These are phyloP conservation scores for Microchirus variegatus DNA, from an alignment of 2,797 vertebrate genomes.

Conservation along the genomic window DNA sequence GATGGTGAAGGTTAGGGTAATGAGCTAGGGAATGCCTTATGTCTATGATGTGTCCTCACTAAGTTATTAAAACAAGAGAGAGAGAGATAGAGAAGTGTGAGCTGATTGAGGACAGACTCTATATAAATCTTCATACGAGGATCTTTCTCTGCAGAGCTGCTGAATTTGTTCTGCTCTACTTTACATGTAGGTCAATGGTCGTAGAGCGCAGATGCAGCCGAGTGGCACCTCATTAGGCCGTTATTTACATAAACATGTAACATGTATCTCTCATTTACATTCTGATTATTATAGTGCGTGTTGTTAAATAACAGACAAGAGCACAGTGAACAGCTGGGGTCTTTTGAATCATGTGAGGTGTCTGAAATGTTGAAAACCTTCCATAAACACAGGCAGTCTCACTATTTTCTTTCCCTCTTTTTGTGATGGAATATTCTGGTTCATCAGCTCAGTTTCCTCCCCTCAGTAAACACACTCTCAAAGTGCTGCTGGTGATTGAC, in stretches of 20 bases:
- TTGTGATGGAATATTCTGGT: too few relatives aligned
- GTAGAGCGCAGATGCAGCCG: constrained; percentile 54
- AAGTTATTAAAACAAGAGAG: too few relatives aligned
- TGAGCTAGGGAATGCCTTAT: too few relatives aligned
- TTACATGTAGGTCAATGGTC: constrained; percentile 74
- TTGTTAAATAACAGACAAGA: neutral
- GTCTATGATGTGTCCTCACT: too few relatives aligned
- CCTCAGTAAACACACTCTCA: too few relatives aligned
- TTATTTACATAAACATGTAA: constrained; percentile 13
- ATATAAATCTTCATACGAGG: constrained; percentile 77
- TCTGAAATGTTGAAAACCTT: too few relatives aligned
- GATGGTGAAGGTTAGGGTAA: constrained; percentile 60
- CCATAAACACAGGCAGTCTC: too few relatives aligned
- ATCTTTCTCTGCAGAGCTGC: constrained; percentile 64
- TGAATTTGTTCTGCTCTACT: constrained; percentile 77
- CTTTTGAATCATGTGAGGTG: too few relatives aligned
- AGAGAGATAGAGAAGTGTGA: constrained; percentile 55
- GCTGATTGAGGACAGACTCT: constrained; percentile 76
- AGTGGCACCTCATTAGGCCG: constrained; percentile 23
- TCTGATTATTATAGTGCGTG: too few relatives aligned
- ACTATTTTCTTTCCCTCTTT: too few relatives aligned
- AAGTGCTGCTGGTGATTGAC: too few relatives aligned
- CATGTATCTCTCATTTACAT: constrained; percentile 5
- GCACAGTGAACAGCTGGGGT: neutral
- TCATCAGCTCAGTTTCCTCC: too few relatives aligned